Base-by-base conservation (phyloP, 2,113 vertebrate species). In the Equus quagga region DNA sequence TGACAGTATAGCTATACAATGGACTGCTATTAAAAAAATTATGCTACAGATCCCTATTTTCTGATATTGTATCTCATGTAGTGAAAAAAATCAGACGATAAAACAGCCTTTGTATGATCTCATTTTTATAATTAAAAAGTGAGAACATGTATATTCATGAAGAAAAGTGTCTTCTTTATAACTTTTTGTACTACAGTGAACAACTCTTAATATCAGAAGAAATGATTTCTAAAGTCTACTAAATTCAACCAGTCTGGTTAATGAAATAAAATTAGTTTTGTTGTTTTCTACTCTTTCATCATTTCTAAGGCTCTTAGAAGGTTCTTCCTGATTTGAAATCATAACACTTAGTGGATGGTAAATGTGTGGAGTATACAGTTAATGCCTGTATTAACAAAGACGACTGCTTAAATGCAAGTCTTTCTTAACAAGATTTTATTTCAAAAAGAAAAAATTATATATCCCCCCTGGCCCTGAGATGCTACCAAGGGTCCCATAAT, bases 361-460 rank as follows among this genome's bases (percentile, higher is more conserved):
- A 91, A 62, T 76, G 41, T 69, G 41, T 49, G 82, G 86, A 87
- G 56, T 87, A 44, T 24, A 94, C 28, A 92, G 56, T 69, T 81
- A 91, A 87, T 26, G 12, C 26, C 18, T 73, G 56, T 80, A 85
- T 90, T 85, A 85, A 85, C 36, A 85, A 85, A 84, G 44, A 80
- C 24, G 24, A 49, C 19, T 80, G 36, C n/a, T 51, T 58, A 86
- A 91, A 81, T 31, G 41, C 33, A 4, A 54, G 12, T 76, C 69
- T 91, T 79, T 86, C 56, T 65, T 86, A 91, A 82, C 60, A 91
- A 81, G 73, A 86, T 91, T 58, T 72, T 80, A 67, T 89, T 84
- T 78, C 64, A 73, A 46, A 72, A 86, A 83, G 36, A 89, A 93
- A 92, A 93, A 62, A 49, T 75, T 56, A 75, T 21, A 58, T 60